Conservation (phyloP, 1,140 invertebrate species). For the Neodiprion lecontei region DNA sequence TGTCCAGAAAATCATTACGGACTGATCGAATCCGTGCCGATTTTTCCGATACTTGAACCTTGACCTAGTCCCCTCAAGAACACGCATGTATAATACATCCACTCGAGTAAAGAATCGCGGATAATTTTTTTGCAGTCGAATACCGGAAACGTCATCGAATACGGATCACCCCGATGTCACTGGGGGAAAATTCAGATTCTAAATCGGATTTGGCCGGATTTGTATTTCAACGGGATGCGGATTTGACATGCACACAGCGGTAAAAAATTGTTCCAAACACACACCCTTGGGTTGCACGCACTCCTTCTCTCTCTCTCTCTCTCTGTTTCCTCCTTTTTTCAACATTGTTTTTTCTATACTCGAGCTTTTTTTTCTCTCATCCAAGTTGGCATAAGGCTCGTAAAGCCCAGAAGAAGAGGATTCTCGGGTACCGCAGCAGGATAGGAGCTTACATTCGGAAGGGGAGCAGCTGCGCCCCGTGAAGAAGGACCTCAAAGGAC, state of each 20-base stretch:
- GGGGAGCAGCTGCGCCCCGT: not conserved
- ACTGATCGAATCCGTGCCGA: too few species aligned
- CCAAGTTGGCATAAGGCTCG: not conserved
- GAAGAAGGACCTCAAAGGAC: constrained; percentile 6
- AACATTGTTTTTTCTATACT: not conserved
- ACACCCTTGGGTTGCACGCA: too few species aligned
- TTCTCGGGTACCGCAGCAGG: too few species aligned
- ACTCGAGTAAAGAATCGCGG: too few species aligned
- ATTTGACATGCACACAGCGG: not conserved
- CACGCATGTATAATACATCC: too few species aligned
- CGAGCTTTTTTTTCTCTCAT: not conserved
- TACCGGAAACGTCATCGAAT: too few species aligned
- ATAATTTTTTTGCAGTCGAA: too few species aligned
- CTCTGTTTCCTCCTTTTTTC: not conserved
- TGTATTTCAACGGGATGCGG: not conserved
- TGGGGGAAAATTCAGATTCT: not conserved
- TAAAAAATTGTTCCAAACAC: not conserved
- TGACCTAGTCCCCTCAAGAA: too few species aligned
- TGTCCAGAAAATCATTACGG: too few species aligned
- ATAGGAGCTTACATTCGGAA: not conserved
- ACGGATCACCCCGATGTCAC: too few species aligned
- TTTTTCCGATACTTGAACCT: too few species aligned
- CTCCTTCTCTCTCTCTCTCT: too few species aligned
- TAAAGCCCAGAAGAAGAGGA: not conserved
- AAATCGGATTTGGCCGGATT: not conserved